Percentiles rank a stretch among this genome's conserved stretches.
phyloP scores from a whole-genome alignment of 2,888 invertebrate genomes.

The Tuta absoluta region DNA sequence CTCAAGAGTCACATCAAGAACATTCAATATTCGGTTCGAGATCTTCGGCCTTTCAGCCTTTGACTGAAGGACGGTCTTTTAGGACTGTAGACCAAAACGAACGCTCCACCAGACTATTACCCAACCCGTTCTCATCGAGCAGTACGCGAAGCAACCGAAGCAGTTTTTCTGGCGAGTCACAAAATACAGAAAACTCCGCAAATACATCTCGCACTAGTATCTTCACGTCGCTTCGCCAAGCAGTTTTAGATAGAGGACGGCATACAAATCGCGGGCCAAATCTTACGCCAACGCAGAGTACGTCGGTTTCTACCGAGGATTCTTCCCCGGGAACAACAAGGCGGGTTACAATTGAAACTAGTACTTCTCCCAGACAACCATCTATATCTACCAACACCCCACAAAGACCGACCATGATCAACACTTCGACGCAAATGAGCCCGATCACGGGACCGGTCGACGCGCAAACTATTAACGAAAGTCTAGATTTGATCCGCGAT shows the following conservation, averaged over 20 bases:
- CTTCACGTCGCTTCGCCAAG: constrained; percentile 54
- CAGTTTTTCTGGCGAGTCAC: constrained; percentile 44
- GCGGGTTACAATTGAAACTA: constrained; percentile 25
- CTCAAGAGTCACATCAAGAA: constrained; percentile 51
- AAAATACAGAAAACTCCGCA: constrained; percentile 41
- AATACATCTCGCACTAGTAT: constrained; percentile 69
- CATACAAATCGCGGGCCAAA: constrained; percentile 46
- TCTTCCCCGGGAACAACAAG: neutral
- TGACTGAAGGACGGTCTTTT: constrained; percentile 57
- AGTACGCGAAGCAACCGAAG: constrained; percentile 47
- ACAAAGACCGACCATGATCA: constrained; percentile 52
- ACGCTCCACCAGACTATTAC: constrained; percentile 58
- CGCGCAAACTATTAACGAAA: constrained; percentile 71
- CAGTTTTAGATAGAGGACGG: constrained; percentile 49
- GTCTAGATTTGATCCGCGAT: constrained; percentile 72
- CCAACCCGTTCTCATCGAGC: constrained; percentile 67
- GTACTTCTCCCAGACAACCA: constrained; percentile 1
- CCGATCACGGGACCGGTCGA: constrained; percentile 57
- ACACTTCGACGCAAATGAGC: constrained; percentile 62
- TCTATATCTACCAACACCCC: constrained; percentile 37
- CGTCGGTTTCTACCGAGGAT: constrained; percentile 20
- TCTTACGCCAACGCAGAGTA: constrained; percentile 32
- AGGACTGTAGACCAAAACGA: constrained; percentile 59
- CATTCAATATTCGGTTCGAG: constrained; percentile 62
- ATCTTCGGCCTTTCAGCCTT: constrained; percentile 70